phyloP scores from a whole-genome alignment of 2,113 vertebrate species.

The Psittacula cyanocephala region DNA sequence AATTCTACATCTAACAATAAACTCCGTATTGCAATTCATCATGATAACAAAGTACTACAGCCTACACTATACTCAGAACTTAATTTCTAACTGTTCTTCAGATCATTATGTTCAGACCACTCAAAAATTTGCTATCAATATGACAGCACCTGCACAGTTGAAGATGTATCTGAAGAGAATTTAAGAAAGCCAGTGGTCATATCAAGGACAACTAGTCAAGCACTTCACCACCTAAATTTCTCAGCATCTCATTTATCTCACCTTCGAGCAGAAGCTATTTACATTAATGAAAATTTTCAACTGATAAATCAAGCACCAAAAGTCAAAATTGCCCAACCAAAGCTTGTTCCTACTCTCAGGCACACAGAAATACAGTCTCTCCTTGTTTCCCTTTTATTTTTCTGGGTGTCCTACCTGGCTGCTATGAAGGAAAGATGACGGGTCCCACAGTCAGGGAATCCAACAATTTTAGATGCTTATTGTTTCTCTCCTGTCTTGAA shows the following conservation, averaged over 20 bases:
- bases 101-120: not conserved
- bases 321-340: not conserved
- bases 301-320: not conserved
- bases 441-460: not conserved
- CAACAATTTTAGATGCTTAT: not conserved
- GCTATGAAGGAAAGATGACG: not conserved
- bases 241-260: not conserved
- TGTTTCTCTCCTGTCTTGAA: constrained; percentile 8
- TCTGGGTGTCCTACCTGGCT: not conserved
- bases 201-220: not conserved
- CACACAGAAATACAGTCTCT: not conserved
- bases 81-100: not conserved
- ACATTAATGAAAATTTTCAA: not conserved
- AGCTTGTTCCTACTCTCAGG: not conserved
- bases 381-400: not conserved
- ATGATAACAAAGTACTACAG: not conserved
- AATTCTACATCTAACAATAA: constrained; percentile 51
- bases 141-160: not conserved
- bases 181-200: not conserved
- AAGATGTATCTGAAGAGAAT: not conserved
- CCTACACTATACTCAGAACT: not conserved
- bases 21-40: not conserved
- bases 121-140: not conserved
- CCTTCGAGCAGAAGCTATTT: not conserved
- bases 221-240: not conserved